Conservation (phyloP, 2,797 vertebrate species). For the Bothrops alternatus region DNA sequence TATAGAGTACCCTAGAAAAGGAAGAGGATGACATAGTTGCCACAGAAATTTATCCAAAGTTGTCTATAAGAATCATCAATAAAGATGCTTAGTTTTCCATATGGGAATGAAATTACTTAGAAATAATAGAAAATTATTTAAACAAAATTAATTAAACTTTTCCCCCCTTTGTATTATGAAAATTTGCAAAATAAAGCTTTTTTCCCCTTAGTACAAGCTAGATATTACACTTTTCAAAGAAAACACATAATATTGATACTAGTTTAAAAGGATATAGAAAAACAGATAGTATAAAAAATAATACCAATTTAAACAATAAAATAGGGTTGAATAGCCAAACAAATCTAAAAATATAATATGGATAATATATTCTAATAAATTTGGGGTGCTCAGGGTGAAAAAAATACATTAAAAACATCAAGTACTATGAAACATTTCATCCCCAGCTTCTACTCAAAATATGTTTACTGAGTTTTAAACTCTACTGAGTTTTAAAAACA, state of each 20-base stretch:
- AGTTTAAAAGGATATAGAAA: not conserved
- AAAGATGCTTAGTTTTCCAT: not conserved
- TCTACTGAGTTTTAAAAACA: not conserved
- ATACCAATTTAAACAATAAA: not conserved
- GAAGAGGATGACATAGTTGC: not conserved
- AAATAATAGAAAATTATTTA: too few relatives aligned
- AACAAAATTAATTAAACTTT: not conserved
- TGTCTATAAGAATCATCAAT: not conserved
- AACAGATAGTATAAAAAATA: not conserved
- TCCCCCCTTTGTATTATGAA: not conserved
- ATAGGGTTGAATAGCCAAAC: not conserved
- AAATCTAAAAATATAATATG: not conserved
- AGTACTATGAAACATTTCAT: not conserved
- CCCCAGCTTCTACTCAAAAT: not conserved
- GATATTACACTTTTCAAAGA: not conserved
- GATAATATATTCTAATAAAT: not conserved
- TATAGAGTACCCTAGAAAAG: too few relatives aligned
- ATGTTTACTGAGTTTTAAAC: not conserved
- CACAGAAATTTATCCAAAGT: not conserved
- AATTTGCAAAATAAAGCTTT: not conserved
- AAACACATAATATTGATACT: not conserved
- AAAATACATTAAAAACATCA: not conserved
- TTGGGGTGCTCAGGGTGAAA: not conserved
- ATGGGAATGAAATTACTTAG: not conserved
- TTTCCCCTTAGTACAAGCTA: not conserved